Evolutionary conservation across 2,113 vertebrate species (phyloP), one percentile per base, ranked within the genome.

Genomic region (Tor tambroides): DNA sequence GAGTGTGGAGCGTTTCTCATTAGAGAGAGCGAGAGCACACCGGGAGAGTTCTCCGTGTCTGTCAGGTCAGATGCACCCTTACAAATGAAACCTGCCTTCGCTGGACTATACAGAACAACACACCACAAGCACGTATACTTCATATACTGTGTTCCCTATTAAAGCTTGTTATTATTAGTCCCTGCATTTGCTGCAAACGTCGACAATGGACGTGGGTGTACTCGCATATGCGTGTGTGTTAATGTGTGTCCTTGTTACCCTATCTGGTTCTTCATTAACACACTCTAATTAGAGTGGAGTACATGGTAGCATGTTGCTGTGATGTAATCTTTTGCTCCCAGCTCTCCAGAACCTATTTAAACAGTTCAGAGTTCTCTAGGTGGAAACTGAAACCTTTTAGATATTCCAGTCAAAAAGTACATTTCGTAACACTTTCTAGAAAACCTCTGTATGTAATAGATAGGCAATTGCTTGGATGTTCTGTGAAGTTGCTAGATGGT

Each of bases 31-130:
- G 98, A 99, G 93, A 99, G 97, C 14, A 91, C 96, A 14, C 98
- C 97, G 0, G 97, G 97, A 3, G 97, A 97, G 83, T 99, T 99
- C 94, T 99, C 97, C 0, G 91, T 99, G 83, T 99, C 97, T 0
- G 97, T 99, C 84, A 99, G 95, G 98, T 99, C 89, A 96, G 96
- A 87, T 5, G 15, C 86, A 88, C 32, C n/a, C 8, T 59, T 14
- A 72, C 32, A 72, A 38, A 72, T 38, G 17, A 49, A 83, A 69
- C 30, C 35, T 74, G 51, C 74, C 41, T 63, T 71, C 77, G 85
- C 46, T 32, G 46, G 59, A 74, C 78, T 7, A 46, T 32, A 77
- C 67, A 80, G 17, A 74, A 56, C 19, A 5, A 1, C 80, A 78
- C 49, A 5, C 3, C 80, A 78, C 49, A 77, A 9, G 75, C 76